phyloP scores from a whole-genome alignment of 2,113 vertebrate species.

The Reinhardtius hippoglossoides region DNA sequence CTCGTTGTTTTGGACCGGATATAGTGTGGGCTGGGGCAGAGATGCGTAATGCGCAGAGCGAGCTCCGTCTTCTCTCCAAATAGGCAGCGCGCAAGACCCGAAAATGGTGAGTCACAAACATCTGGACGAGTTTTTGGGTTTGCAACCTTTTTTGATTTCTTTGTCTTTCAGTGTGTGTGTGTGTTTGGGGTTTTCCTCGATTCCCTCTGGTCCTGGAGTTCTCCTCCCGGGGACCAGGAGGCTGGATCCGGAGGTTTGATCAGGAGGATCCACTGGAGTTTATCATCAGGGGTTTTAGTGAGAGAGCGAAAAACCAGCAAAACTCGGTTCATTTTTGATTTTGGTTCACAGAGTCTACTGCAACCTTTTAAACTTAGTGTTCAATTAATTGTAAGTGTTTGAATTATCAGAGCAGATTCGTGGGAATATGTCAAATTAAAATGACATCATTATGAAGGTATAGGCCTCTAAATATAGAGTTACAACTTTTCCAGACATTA shows the following conservation, averaged over 20 bases:
- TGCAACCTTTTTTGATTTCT: conserved; percentile 56
- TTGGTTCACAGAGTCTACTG: neutral
- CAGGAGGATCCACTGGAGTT: neutral
- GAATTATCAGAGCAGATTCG: neutral
- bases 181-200: neutral
- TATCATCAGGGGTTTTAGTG: neutral
- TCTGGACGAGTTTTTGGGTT: conserved; percentile 47
- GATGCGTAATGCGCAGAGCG: conserved; percentile 75
- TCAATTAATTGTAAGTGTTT: neutral
- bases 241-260: conserved; percentile 6
- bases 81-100: conserved; percentile 66
- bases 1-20: conserved; percentile 90
- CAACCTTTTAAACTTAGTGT: neutral
- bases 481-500: no score
- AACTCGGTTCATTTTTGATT: conserved; percentile 9
- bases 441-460: no score
- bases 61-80: conserved; percentile 73
- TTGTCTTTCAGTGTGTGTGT: conserved; percentile 27
- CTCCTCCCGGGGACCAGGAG: neutral
- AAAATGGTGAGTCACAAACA: conserved; percentile 79
- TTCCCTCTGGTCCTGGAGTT: neutral
- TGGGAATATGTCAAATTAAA: no score
- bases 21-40: conserved; percentile 77
- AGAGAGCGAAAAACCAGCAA: neutral
- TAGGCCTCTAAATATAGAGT: no score